phyloP scores from a whole-genome alignment of 2,797 vertebrate species.

The Carduelis carduelis region DNA sequence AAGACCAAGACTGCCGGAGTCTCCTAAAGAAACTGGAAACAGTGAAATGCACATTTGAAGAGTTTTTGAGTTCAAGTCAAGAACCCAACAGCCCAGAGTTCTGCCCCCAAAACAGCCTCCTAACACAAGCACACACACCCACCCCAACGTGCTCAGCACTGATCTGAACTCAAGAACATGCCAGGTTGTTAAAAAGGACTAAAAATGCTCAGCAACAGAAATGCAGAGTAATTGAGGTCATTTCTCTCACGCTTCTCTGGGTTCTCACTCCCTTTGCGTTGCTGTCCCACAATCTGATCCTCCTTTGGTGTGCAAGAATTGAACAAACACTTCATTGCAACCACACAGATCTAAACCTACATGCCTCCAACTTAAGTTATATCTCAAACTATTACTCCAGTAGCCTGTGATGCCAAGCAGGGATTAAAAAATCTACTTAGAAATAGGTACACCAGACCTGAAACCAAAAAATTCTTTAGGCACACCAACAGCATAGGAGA shows the following conservation, averaged over 20 bases:
- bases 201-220: not conserved
- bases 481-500: not conserved
- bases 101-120: not conserved
- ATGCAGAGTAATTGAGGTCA: conserved; percentile 14
- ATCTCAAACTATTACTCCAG: not conserved
- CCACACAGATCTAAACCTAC: not conserved
- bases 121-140: not conserved
- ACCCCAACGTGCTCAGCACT: not conserved
- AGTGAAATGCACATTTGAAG: not conserved
- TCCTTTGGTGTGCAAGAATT: not conserved
- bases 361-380: not conserved
- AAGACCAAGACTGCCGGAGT: not conserved
- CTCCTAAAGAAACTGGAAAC: not conserved
- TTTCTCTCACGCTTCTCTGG: not conserved
- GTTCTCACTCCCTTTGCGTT: not conserved
- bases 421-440: not conserved
- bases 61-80: not conserved
- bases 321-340: not conserved
- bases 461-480: not conserved
- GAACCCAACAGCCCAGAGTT: not conserved
- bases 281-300: not conserved
- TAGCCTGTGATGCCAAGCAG: not conserved
- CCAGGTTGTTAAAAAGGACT: not conserved
- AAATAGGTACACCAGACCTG: not conserved
- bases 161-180: not conserved